Conservation (phyloP, 2,888 invertebrate species). For the Macrophya alboannulata region DNA sequence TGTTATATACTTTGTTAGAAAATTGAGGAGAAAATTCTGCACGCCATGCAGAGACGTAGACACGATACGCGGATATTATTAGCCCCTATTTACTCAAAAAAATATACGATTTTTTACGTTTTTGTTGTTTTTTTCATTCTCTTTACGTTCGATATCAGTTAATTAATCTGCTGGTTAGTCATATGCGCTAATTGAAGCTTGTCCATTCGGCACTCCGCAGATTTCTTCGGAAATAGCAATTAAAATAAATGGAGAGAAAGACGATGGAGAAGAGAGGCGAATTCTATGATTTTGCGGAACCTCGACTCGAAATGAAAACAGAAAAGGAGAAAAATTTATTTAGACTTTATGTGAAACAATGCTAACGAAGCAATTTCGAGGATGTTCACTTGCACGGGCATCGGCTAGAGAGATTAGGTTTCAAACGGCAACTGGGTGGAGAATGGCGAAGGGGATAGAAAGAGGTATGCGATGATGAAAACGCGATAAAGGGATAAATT, state of each 20-base stretch:
- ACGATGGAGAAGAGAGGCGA: neutral
- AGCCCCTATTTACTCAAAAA: neutral
- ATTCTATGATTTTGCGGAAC: too few relatives aligned
- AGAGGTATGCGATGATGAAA: conserved; percentile 40
- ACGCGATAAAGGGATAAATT: conserved; percentile 55
- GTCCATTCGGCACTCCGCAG: neutral
- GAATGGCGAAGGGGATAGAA: neutral
- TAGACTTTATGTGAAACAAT: conserved; percentile 41
- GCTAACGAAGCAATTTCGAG: conserved; percentile 67
- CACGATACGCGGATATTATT: too few relatives aligned
- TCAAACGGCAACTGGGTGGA: neutral
- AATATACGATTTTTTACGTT: neutral
- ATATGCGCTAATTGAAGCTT: conserved; percentile 3
- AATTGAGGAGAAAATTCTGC: too few relatives aligned
- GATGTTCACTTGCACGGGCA: conserved; percentile 58
- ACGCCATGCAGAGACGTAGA: too few relatives aligned
- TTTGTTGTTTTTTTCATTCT: neutral
- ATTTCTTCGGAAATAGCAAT: conserved; percentile 28
- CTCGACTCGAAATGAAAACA: too few relatives aligned
- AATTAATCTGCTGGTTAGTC: neutral
- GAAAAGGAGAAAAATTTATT: neutral
- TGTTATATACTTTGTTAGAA: too few relatives aligned
- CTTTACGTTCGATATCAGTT: conserved; percentile 6
- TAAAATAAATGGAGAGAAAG: neutral
- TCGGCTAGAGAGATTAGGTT: conserved; percentile 24